A percentile compares a stretch with the other conserved stretches of the same genome.
These are phyloP conservation scores for Phenganax marumi DNA, from an alignment of 92 coral and sea anemone species.

Conservation along the genomic window DNA sequence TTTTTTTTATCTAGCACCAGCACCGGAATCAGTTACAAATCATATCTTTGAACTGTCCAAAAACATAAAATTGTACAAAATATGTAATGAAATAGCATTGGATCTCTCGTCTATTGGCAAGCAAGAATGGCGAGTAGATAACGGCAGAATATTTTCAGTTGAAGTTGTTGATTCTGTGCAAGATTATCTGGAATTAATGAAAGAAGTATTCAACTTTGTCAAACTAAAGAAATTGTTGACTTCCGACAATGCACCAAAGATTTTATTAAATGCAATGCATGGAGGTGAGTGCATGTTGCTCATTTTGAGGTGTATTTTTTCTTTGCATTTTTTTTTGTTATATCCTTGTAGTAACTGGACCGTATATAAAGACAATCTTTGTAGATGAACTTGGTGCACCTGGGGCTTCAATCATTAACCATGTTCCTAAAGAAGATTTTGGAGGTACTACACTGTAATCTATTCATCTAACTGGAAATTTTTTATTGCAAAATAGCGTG, in stretches of 20 bases:
- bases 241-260: slow-evolving; percentile 66
- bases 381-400: slow-evolving; percentile 88
- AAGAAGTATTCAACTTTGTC: slow-evolving; percentile 86
- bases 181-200: slow-evolving; percentile 81
- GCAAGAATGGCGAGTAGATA: slow-evolving; percentile 79
- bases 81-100: slow-evolving; percentile 65
- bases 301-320: neutral
- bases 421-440: slow-evolving; percentile 90
- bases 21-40: slow-evolving; percentile 87
- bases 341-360: slow-evolving; percentile 79
- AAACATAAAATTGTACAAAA: slow-evolving; percentile 72
- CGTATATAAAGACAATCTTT: slow-evolving; percentile 79
- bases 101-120: slow-evolving; percentile 68
- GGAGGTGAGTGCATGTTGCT: slow-evolving; percentile 66
- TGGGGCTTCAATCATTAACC: slow-evolving; percentile 63
- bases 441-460: slow-evolving; percentile 64
- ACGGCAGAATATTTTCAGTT: slow-evolving; percentile 67
- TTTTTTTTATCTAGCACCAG: slow-evolving; percentile 66
- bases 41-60: slow-evolving; percentile 69
- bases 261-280: slow-evolving; percentile 78
- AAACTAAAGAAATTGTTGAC: slow-evolving; percentile 65
- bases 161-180: slow-evolving; percentile 78
- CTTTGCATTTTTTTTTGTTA: neutral
- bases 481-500: too few relatives aligned
- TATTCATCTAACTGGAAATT: neutral